Evolutionary conservation across 2,113 vertebrate genomes (phyloP).

Genomic region (Rhinopomastus cyanomelas): DNA sequence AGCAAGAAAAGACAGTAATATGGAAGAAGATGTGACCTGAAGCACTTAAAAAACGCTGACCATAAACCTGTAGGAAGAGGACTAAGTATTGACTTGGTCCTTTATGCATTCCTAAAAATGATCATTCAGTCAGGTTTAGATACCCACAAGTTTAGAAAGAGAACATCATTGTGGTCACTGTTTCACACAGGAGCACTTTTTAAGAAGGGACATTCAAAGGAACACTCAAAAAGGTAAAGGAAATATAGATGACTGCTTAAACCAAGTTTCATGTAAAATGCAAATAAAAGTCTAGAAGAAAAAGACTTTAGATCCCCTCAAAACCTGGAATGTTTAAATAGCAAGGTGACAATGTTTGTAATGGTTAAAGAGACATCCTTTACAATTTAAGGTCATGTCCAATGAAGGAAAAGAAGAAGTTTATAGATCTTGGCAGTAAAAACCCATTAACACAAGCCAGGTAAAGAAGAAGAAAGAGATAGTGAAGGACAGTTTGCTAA

Average conservation of each 20-base stretch:
- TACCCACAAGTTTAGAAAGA: not conserved
- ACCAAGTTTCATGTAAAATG: not conserved
- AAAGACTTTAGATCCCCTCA: not conserved
- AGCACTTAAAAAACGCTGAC: not conserved
- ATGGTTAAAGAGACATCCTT: not conserved
- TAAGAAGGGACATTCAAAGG: not conserved
- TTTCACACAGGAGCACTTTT: not conserved
- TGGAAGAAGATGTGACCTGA: not conserved
- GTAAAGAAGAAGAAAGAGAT: conserved; percentile 3
- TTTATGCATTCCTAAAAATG: not conserved
- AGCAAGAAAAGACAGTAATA: not conserved
- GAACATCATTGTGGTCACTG: not conserved
- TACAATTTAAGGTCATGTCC: not conserved
- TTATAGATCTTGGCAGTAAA: not conserved
- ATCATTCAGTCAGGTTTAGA: not conserved
- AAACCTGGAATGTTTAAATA: not conserved
- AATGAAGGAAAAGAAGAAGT: not conserved
- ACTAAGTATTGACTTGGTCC: not conserved
- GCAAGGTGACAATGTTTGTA: not conserved
- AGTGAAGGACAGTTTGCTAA: not conserved
- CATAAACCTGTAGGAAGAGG: not conserved
- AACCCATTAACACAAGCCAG: not conserved
- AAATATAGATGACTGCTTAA: not conserved
- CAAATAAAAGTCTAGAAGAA: not conserved
- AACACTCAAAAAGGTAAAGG: not conserved